Base-by-base conservation (phyloP, 2,888 invertebrate species). In the Ellobium chinense region DNA sequence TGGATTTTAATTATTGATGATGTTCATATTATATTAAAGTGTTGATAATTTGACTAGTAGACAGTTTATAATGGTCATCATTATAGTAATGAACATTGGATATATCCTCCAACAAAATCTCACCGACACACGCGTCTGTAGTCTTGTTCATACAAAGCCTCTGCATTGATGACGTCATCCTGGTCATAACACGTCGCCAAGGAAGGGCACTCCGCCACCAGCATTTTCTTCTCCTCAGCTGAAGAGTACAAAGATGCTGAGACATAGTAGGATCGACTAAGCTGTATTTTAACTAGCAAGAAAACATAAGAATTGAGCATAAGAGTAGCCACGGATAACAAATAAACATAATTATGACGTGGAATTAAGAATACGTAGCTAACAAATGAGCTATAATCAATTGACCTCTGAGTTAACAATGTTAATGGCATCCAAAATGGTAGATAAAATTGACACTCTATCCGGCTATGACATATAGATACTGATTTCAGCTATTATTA, bases 41-140 rank as follows among this genome's bases (percentile, higher is more conserved):
- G n/a, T n/a, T n/a, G n/a, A n/a, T n/a, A n/a, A n/a, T n/a, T n/a
- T n/a, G n/a, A n/a, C n/a, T n/a, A n/a, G 18, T 46, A 46, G 46
- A 18, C 7, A 46, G 46, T 12, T 18, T 7, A 46, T 12, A 46
- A 46, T 46, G 46, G 46, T 18, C 9, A 46, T n/a, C n/a, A 46
- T 46, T 7, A 46, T 18, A 46, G 46, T 12, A 46, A 46, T 12
- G 46, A 46, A 46, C 9, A 46, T 46, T 12, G 46, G 46, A 46
- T 12, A 46, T 7, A 46, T 46, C 7, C 7, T 7, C 46, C 46
- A 12, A 12, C 18, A 46, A 12, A 5, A 5, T 2, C 69, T 56
- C 12, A 69, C 69, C 69, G 69, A n/a, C 69, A 69, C 2, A 69
- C 69, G 46, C 54, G 24, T 31, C 31, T 69, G 34, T 69, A 69